These are phyloP conservation scores for Halichoeres trimaculatus DNA, from an alignment of 2,113 vertebrate species.

Conservation along the genomic window DNA sequence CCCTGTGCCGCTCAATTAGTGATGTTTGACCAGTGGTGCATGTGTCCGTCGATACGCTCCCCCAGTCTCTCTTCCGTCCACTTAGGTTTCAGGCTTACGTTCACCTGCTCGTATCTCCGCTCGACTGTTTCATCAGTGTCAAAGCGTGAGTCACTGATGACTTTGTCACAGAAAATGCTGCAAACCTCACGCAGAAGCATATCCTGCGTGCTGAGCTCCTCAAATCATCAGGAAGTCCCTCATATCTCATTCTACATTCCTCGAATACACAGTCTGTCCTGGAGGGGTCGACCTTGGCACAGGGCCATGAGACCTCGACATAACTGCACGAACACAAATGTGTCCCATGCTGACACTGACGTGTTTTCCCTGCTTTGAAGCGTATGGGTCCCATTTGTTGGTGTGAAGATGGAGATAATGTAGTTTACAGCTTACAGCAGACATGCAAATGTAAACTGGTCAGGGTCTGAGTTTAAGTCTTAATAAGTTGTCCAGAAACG, in stretches of 20 bases:
- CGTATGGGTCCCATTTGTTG: background rate
- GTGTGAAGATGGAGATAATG: background rate
- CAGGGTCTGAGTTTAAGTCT: too few species aligned
- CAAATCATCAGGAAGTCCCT: conserved; percentile 23
- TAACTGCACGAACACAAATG: background rate
- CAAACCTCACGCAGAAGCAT: background rate
- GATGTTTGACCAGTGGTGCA: conserved; percentile 5
- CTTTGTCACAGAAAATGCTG: conserved; percentile 18
- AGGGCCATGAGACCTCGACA: background rate
- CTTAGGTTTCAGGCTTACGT: background rate
- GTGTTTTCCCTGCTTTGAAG: background rate
- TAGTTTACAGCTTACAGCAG: background rate
- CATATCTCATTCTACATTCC: conserved; percentile 25
- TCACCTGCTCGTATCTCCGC: background rate
- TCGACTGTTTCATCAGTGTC: background rate
- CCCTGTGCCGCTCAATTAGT: background rate
- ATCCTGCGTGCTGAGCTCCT: background rate
- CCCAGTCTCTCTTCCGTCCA: background rate
- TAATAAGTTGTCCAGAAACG: too few species aligned
- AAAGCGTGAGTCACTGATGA: background rate
- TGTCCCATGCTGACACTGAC: background rate
- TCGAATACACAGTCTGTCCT: conserved; percentile 25
- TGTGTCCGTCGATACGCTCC: background rate
- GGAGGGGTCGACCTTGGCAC: conserved; percentile 7
- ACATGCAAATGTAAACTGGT: too few species aligned